Conservation (phyloP, 1,140 invertebrate genomes). For the Epicauta chinensis region DNA sequence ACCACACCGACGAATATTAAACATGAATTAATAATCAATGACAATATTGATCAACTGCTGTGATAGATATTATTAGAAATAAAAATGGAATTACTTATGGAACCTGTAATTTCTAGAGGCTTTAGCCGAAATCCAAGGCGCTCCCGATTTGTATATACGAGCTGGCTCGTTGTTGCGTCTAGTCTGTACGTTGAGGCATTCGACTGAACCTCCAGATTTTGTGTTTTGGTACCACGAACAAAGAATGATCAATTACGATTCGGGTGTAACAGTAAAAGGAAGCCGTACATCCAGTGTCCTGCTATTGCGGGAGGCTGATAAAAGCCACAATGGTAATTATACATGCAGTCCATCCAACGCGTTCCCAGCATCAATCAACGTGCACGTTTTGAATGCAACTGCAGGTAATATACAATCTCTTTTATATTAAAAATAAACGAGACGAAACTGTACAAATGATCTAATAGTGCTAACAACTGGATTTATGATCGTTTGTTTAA, state of each 20-base stretch:
- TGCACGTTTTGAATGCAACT: slow-evolving; percentile 55
- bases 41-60: too few species aligned
- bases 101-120: slow-evolving; percentile 52
- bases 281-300: slow-evolving; percentile 49
- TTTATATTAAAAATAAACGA: neutral
- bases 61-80: too few species aligned
- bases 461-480: too few species aligned
- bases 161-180: slow-evolving; percentile 64
- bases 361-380: slow-evolving; percentile 57
- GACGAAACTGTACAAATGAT: too few species aligned
- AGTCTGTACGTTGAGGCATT: slow-evolving; percentile 63
- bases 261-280: slow-evolving; percentile 43
- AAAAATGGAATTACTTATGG: too few species aligned
- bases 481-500: too few species aligned
- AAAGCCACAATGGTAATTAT: slow-evolving; percentile 57
- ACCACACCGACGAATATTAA: too few species aligned
- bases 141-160: slow-evolving; percentile 68
- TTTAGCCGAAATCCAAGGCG: slow-evolving; percentile 65
- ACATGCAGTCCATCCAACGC: slow-evolving; percentile 66
- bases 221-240: slow-evolving; percentile 75
- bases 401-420: slow-evolving; percentile 30
- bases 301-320: slow-evolving; percentile 50
- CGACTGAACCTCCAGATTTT: slow-evolving; percentile 68
- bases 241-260: slow-evolving; percentile 68
- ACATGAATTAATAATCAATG: too few species aligned